phyloP scores from a whole-genome alignment of 1,140 invertebrate genomes.

The Caligus rogercresseyi region DNA sequence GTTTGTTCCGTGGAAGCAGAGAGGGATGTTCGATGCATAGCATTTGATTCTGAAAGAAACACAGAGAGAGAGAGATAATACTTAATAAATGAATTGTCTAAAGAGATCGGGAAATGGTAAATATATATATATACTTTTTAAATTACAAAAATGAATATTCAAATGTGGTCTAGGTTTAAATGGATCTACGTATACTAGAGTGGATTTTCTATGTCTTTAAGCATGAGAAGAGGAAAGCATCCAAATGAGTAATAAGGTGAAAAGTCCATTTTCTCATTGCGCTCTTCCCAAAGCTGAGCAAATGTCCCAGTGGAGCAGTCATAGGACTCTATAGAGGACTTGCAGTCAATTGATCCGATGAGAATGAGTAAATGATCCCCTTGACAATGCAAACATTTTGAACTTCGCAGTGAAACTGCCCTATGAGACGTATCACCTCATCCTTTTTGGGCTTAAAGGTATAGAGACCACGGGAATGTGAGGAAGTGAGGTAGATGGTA shows the following conservation, averaged over 20 bases:
- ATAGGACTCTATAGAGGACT: neutral
- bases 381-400: constrained; percentile 4
- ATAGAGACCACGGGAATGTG: neutral
- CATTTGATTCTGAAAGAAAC: neutral
- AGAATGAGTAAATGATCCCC: neutral
- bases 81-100: too few relatives aligned
- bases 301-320: neutral
- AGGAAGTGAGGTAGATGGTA: neutral
- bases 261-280: neutral
- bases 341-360: constrained; percentile 3
- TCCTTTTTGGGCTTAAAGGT: neutral
- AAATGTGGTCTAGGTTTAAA: too few relatives aligned
- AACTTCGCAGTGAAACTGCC: neutral
- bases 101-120: too few relatives aligned
- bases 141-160: too few relatives aligned
- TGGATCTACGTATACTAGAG: too few relatives aligned
- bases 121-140: too few relatives aligned
- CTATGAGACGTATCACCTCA: neutral
- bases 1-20: neutral
- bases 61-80: neutral
- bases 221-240: constrained; percentile 2
- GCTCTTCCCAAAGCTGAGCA: neutral
- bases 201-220: too few relatives aligned
- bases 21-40: neutral
- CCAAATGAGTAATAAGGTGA: neutral